Base-by-base conservation (phyloP, 2,113 vertebrate species). In the Psettodes erumei region DNA sequence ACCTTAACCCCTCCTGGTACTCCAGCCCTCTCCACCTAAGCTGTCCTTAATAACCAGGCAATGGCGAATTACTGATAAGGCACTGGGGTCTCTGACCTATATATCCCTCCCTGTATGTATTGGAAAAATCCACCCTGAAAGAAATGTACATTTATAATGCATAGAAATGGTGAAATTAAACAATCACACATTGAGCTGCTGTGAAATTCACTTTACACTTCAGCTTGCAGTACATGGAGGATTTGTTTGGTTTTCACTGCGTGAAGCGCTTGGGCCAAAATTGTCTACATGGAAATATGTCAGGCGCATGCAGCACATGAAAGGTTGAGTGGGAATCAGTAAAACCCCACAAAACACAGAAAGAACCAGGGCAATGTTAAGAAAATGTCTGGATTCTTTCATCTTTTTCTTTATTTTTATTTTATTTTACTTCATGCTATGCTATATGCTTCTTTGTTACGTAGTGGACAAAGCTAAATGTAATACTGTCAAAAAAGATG, bases 31-130 rank as follows among this genome's bases (percentile, higher is more conserved):
- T 92, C 92, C 89, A 92, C 92, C 93, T 93, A 94, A 94, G 94
- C 92, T 94, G 92, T 92, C 93, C 93, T 94, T 94, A 95, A 94
- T 94, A 95, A 94, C 93, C 93, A 91, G 90, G 94, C 92, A 94
- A 94, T 89, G 93, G 94, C 83, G 89, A 94, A 94, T 94, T 92
- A 94, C 93, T 94, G 94, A 95, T 95, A 94, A 94, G 92, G 93
- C 90, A 79, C 92, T 43, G 79, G 84, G 89, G 93, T 93, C 91
- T 92, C 90, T 94, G 94, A 94, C 94, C 94, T 93, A 94, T 94
- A 95, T 94, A 94, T 93, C 91, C 83, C 84, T 76, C 84, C 78
- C 90, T 87, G 89, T 92, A 90, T 92, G 91, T 89, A 86, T 90
- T 92, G 89, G 83, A 92, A 91, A 91, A 93, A 90, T 84, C 88